These are phyloP conservation scores for Pachyseris speciosa DNA, from an alignment of 64 coral and sea anemone species.

Conservation along the genomic window DNA sequence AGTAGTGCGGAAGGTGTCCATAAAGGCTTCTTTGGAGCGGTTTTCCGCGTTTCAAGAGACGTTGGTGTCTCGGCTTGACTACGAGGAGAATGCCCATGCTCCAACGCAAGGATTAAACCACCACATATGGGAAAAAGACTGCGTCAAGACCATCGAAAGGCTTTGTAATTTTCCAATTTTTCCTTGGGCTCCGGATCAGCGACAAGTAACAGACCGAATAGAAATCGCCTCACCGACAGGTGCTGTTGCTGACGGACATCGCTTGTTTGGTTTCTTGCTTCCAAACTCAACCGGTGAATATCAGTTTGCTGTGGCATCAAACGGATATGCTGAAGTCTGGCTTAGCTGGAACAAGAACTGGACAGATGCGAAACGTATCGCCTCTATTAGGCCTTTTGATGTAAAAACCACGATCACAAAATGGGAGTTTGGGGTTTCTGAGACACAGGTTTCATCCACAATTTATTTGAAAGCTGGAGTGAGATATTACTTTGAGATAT, in stretches of 20 bases:
- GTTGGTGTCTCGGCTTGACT: not conserved
- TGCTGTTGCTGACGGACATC: not conserved
- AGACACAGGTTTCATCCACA: not conserved
- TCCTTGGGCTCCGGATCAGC: conserved; percentile 7
- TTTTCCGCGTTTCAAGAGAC: not conserved
- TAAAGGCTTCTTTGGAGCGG: not conserved
- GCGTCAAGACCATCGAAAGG: not conserved
- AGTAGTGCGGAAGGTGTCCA: not conserved
- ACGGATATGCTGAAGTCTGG: conserved; percentile 16
- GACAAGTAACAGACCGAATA: not conserved
- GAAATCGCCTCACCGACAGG: not conserved
- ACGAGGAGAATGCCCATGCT: not conserved
- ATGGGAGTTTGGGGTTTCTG: not conserved
- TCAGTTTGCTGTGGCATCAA: conserved; percentile 1
- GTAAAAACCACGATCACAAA: no score
- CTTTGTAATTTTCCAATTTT: conserved; percentile 36
- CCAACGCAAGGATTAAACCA: conserved; percentile 9
- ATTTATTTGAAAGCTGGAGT: not conserved
- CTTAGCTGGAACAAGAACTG: not conserved
- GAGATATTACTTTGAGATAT: conserved; percentile 8
- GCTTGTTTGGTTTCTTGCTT: not conserved
- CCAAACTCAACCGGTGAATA: not conserved
- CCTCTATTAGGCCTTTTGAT: not conserved
- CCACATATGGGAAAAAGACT: conserved; percentile 24
- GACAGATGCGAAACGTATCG: not conserved